Evolutionary conservation across 2,113 vertebrate species (phyloP), one percentile per base, ranked within the genome.

Genomic region (Ramphastos sulfuratus): DNA sequence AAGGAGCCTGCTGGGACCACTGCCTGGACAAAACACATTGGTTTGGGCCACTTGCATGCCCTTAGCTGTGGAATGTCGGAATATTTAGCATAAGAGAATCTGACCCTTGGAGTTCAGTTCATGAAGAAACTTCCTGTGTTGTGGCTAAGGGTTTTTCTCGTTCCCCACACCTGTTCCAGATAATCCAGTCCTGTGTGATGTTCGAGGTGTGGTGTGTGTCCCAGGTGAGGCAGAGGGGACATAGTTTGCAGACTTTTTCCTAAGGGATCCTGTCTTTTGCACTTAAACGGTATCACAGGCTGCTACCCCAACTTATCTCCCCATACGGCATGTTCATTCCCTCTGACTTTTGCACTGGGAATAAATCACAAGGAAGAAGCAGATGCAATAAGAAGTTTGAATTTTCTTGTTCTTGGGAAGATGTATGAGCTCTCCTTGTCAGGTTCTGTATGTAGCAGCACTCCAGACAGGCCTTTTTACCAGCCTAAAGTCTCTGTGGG

Each of bases 31-130:
- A 30, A 85, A 46, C 17, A 50, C 52, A 23, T 61, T 10, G 1
- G 5, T 75, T 71, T 64, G 54, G 37, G 27, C 54, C 75, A 15
- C n/a, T 42, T 25, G 48, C 63, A 18, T 75, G 19, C 6, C 17
- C 15, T n/a, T 66, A 1, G 2, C 25, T 55, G 23, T 46, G 28
- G 78, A 39, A 54, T 10, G 9, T 35, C 1, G 0, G 27, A n/a
- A 4, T 75, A 33, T 55, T 50, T 74, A 4, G 4, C 27, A 21
- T 50, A 17, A 81, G n/a, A 65, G 61, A 70, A 66, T 25, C 23
- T 25, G 28, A 17, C 65, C 16, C 14, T 61, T 80, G 69, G n/a
- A 83, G 66, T 19, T 89, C 6, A 6, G 33, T 85, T 64, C 28
- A 18, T 59, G 66, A 67, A 35, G 21, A 17, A 91, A 15, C 37